phyloP scores from a whole-genome alignment of 2,113 vertebrate species.

The Phoenicopterus ruber region DNA sequence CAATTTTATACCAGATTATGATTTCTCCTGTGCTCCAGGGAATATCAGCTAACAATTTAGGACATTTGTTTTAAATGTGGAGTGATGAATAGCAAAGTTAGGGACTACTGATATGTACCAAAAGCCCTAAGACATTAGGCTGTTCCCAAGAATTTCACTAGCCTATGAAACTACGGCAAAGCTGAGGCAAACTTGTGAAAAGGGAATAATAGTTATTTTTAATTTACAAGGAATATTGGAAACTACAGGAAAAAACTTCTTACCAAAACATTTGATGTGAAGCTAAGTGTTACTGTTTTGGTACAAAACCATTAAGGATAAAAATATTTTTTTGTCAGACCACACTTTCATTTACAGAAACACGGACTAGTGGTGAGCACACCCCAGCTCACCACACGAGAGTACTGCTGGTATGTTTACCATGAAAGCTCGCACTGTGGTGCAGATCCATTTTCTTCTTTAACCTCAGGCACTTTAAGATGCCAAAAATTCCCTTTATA shows the following conservation, averaged over 20 bases:
- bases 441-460: not conserved
- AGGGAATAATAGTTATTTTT: not conserved
- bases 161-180: not conserved
- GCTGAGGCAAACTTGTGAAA: not conserved
- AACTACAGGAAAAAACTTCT: not conserved
- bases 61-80: not conserved
- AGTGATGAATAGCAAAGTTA: not conserved
- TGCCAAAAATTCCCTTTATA: not conserved
- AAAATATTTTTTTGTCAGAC: not conserved
- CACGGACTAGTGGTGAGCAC: not conserved
- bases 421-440: not conserved
- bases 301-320: not conserved
- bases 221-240: not conserved
- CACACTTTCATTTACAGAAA: not conserved
- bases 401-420: not conserved
- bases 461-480: not conserved
- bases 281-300: not conserved
- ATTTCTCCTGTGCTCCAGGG: not conserved
- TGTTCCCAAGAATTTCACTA: not conserved
- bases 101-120: not conserved
- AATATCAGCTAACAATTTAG: not conserved
- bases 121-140: not conserved
- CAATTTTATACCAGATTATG: not conserved
- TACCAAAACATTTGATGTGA: not conserved
- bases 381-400: not conserved